Conservation (phyloP, 2,113 vertebrate species). For the Chiloscyllium plagiosum region DNA sequence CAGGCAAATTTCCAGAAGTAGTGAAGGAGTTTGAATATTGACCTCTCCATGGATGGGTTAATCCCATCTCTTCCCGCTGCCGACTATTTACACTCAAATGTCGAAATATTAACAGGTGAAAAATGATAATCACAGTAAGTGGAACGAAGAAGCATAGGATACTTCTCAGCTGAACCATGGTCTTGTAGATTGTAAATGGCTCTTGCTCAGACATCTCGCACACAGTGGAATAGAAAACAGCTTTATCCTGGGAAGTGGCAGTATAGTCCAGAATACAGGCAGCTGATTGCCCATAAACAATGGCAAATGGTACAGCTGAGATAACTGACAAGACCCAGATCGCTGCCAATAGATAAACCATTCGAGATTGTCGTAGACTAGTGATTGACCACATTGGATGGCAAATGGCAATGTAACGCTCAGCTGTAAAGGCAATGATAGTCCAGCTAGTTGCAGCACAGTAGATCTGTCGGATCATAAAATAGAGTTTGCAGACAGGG, state of each 20-base stretch:
- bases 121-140: constrained; percentile 53
- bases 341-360: constrained; percentile 51
- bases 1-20: constrained; percentile 51
- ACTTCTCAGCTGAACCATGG: constrained; percentile 55
- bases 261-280: constrained; percentile 63
- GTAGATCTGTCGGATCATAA: constrained; percentile 63
- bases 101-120: constrained; percentile 59
- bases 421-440: constrained; percentile 59
- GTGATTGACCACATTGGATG: constrained; percentile 66
- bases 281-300: constrained; percentile 57
- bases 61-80: constrained; percentile 56
- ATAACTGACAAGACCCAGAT: constrained; percentile 58
- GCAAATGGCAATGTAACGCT: constrained; percentile 63
- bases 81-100: constrained; percentile 53
- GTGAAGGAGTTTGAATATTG: constrained; percentile 46
- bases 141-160: constrained; percentile 61
- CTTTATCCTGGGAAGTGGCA: constrained; percentile 49
- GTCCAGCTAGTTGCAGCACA: constrained; percentile 66
- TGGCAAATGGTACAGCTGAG: constrained; percentile 57
- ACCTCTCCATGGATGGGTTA: constrained; percentile 45
- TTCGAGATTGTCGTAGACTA: constrained; percentile 51
- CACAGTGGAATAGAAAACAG: constrained; percentile 59
- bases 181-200: constrained; percentile 57
- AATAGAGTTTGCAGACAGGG: constrained; percentile 59
- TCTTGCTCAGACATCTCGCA: constrained; percentile 64